These are phyloP conservation scores for Spatulosminthurus flaviceps DNA, from an alignment of 2,888 invertebrate genomes.

Conservation along the genomic window DNA sequence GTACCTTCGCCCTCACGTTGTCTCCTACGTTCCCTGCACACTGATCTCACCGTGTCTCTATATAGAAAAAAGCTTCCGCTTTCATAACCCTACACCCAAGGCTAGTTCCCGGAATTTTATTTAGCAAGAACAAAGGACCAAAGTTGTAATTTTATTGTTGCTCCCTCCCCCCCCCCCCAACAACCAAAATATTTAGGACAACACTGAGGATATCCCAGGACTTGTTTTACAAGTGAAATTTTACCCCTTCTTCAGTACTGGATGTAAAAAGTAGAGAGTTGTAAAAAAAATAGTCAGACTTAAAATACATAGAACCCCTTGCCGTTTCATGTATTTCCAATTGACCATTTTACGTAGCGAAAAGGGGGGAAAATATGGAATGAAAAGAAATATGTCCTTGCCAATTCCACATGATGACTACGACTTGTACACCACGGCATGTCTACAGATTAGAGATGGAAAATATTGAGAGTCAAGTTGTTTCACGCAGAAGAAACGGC, in stretches of 20 bases:
- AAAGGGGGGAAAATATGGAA: not conserved
- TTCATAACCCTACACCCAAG: not conserved
- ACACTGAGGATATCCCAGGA: too few species aligned
- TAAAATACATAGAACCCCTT: too few species aligned
- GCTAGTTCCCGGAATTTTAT: not conserved
- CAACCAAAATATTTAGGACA: not conserved
- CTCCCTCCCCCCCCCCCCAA: not conserved
- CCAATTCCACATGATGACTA: not conserved
- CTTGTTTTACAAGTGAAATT: not conserved
- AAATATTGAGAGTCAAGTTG: slow-evolving; percentile 17
- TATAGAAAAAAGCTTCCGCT: too few species aligned
- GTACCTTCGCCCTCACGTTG: not conserved
- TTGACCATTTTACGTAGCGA: not conserved
- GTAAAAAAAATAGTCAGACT: too few species aligned
- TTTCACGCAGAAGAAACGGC: not conserved
- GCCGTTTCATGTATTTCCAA: not conserved
- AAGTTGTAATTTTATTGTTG: slow-evolving; percentile 16
- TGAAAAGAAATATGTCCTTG: not conserved
- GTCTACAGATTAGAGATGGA: too few species aligned
- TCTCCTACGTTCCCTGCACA: slow-evolving; percentile 5
- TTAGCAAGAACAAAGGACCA: not conserved
- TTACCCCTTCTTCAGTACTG: too few species aligned
- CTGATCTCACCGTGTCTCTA: too few species aligned
- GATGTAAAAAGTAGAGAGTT: too few species aligned
- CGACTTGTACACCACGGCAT: not conserved